A percentile compares a stretch with the other conserved stretches of the same genome.
Conservation (phyloP, 2,797 vertebrate genomes). For the Sebastes itinus region DNA sequence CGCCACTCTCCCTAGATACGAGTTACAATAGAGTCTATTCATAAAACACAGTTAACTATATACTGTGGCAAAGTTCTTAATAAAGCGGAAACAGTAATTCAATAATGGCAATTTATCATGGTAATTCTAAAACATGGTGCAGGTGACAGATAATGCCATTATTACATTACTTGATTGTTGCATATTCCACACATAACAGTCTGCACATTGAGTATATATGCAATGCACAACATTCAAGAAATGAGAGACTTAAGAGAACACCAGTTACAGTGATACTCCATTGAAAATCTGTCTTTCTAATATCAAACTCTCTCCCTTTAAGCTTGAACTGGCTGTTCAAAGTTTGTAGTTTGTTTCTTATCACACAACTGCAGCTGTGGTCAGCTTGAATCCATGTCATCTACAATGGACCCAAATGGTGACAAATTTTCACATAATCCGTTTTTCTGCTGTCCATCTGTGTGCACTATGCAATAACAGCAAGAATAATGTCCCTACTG, state of each 20-base stretch:
- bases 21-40: conserved; percentile 64
- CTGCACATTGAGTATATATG: neutral
- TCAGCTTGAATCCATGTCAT: neutral
- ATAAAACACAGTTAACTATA: conserved; percentile 49
- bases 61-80: conserved; percentile 46
- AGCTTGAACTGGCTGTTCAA: neutral
- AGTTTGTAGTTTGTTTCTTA: neutral
- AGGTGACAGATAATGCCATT: conserved; percentile 12
- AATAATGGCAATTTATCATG: conserved; percentile 13
- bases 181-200: conserved; percentile 8
- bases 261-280: neutral
- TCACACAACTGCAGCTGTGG: neutral
- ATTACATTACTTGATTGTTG: neutral
- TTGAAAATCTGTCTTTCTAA: neutral
- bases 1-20: conserved; percentile 59
- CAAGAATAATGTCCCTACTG: neutral
- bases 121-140: conserved; percentile 24
- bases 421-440: neutral
- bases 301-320: neutral
- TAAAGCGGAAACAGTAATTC: conserved; percentile 43
- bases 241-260: neutral
- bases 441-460: neutral
- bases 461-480: neutral
- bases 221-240: neutral
- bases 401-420: neutral